Conservation (phyloP, 1,140 invertebrate genomes). For the Procambarus clarkii region DNA sequence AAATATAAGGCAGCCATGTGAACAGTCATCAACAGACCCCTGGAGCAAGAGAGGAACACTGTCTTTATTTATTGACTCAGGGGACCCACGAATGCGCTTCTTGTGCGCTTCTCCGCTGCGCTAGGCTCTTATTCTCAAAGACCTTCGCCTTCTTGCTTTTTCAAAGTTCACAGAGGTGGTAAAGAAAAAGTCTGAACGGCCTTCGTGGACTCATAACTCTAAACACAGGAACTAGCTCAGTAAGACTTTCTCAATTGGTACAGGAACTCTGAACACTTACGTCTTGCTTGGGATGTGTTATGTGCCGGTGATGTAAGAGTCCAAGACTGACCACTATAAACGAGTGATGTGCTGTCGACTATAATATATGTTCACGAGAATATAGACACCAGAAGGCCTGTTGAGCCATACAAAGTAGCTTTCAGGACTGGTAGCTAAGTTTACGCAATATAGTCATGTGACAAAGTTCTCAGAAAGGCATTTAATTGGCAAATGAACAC, state of each 20-base stretch:
- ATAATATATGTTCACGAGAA: too few species aligned
- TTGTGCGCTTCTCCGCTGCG: background rate
- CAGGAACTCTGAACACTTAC: too few species aligned
- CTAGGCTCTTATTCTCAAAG: background rate
- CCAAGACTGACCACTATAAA: background rate
- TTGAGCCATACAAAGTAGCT: too few species aligned
- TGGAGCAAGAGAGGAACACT: background rate
- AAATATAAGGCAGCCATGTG: background rate
- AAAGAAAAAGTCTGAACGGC: too few species aligned
- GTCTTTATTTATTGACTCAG: background rate
- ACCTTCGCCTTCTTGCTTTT: background rate
- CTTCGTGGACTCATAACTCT: too few species aligned
- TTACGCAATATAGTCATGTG: too few species aligned
- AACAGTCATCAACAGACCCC: background rate
- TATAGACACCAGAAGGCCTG: too few species aligned
- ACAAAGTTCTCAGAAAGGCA: too few species aligned
- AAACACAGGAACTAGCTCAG: too few species aligned
- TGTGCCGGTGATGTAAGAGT: background rate
- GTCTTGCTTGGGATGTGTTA: background rate
- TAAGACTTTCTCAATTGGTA: too few species aligned
- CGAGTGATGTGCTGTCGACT: background rate
- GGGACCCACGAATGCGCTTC: background rate
- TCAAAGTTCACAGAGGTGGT: background rate
- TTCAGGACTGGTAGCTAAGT: too few species aligned
- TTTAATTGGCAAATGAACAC: too few species aligned